Evolutionary conservation across 2,113 vertebrate genomes (phyloP).

Genomic region (Haplochromis burtoni): DNA sequence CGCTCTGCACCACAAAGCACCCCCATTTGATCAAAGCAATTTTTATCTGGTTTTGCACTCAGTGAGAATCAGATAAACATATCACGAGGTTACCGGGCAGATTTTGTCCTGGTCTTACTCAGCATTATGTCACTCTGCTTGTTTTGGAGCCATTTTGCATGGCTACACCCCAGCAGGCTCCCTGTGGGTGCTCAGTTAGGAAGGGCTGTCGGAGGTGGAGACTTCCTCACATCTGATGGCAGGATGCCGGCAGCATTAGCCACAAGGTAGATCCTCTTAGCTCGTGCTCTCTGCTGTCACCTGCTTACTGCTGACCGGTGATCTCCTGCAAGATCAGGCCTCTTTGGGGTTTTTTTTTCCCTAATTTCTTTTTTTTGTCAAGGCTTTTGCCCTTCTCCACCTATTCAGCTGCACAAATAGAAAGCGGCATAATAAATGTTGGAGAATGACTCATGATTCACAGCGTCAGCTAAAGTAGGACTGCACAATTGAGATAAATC

Average conservation of each 20-base stretch:
- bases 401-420: background rate
- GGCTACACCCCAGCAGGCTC: constrained; percentile 36
- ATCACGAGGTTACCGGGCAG: constrained; percentile 30
- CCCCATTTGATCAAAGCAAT: background rate
- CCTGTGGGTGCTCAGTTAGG: constrained; percentile 33
- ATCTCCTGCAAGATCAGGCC: background rate
- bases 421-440: background rate
- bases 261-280: constrained; percentile 49
- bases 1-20: background rate
- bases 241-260: constrained; percentile 40
- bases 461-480: background rate
- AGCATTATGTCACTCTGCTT: constrained; percentile 20
- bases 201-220: constrained; percentile 44
- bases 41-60: background rate
- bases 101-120: constrained; percentile 40
- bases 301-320: constrained; percentile 8
- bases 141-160: constrained; percentile 54
- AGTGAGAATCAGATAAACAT: background rate
- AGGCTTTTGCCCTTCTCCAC: background rate
- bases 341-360: fast-evolving
- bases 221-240: constrained; percentile 2
- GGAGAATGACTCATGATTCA: background rate
- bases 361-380: background rate
- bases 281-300: constrained; percentile 33
- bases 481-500: background rate